Evolutionary conservation across 2,888 invertebrate species (phyloP), one percentile per base, ranked within the genome.

Genomic region (Sceliomorpha sp.): DNA sequence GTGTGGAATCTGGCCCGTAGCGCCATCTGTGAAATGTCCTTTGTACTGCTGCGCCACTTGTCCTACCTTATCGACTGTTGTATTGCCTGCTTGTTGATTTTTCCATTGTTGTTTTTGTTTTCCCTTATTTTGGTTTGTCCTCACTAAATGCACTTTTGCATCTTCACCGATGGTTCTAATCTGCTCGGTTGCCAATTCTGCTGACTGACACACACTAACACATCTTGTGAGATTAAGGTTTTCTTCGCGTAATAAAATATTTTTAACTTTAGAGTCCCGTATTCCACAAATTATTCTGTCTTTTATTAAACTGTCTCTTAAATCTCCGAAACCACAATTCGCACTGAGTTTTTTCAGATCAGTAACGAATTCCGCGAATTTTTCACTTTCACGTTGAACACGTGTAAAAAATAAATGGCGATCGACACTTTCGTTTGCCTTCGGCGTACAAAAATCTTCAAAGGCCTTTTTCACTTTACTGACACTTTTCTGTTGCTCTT

Each of bases 201-300:
- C 67, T 8, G 75, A 56, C 32, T 64, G 39, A 42, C 76, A 78
- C 1, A 73, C 47, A 34, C 70, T 31, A 1, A 70, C 27, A 37
- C 71, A 70, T 8, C 63, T 53, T 12, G 70, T 56, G 14, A 74
- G 47, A 0, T 29, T 47, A 17, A 75, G 17, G 9, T 75, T 59
- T 3, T 68, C 63, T 37, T 77, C 75, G n/a, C 74, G 47, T 1
- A 79, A 32, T 7, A 77, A 44, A n/a, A 58, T 37, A 37, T 68
- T 59, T 51, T 76, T 76, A 17, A 79, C 4, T n/a, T 44, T 36
- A 8, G 44, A 29, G 42, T 73, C 58, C 13, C 12, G 12, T 5
- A 76, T 70, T n/a, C 75, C 73, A 24, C 63, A 68, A 1, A 78
- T 63, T 5, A 79, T 71, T 32, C 72, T 37, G 31, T 76, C 74